These are phyloP conservation scores for Tinea pellionella DNA, from an alignment of 2,888 invertebrate genomes.

Conservation along the genomic window DNA sequence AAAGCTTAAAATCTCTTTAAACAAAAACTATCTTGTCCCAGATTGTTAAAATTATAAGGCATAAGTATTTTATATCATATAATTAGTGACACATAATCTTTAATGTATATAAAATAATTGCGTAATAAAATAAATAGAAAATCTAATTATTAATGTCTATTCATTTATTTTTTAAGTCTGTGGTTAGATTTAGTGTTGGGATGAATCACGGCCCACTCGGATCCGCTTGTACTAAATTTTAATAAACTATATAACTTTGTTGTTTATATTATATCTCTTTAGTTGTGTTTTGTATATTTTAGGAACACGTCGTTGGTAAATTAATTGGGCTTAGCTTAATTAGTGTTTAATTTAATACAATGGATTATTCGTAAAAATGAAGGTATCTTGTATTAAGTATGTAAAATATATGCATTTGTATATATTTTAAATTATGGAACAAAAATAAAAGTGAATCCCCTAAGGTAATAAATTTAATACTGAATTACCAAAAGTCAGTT, in stretches of 20 bases:
- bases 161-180: not conserved
- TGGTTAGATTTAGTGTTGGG: not conserved
- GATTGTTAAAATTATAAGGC: too few species aligned
- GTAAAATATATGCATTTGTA: too few species aligned
- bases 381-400: too few species aligned
- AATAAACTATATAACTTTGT: slow-evolving; percentile 21
- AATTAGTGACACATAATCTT: too few species aligned
- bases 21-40: too few species aligned
- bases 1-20: not conserved
- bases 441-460: too few species aligned
- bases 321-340: not conserved
- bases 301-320: not conserved
- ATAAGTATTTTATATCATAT: too few species aligned
- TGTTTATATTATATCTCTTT: not conserved
- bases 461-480: not conserved
- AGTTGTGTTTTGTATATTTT: not conserved
- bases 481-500: not conserved
- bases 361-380: not conserved
- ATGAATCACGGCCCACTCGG: slow-evolving; percentile 15
- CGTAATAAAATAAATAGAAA: too few species aligned
- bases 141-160: too few species aligned
- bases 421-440: too few species aligned
- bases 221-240: slow-evolving; percentile 37
- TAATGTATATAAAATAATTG: too few species aligned
- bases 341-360: not conserved